A percentile compares a stretch with the other conserved stretches of the same genome.
Conservation (phyloP, 2,113 vertebrate species). For the Athene noctua region DNA sequence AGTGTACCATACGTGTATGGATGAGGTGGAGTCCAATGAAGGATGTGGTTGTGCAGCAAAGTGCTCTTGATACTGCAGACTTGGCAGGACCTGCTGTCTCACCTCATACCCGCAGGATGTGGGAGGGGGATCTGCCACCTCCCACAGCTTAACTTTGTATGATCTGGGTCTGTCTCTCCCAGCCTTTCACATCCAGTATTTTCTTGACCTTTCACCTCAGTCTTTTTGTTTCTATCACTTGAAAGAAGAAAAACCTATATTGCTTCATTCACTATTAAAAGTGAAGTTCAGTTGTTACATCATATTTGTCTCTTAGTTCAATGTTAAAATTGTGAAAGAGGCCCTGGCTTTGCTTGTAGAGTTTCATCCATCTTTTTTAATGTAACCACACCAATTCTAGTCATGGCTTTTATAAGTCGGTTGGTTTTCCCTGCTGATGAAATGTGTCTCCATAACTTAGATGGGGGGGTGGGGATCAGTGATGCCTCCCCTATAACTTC, state of each 20-base stretch:
- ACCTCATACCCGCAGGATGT: fast-evolving
- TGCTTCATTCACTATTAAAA: not conserved
- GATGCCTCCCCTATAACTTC: not conserved
- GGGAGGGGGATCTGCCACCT: not conserved
- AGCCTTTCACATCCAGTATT: not conserved
- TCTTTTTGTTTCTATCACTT: not conserved
- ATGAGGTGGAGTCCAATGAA: not conserved
- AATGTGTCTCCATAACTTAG: not conserved
- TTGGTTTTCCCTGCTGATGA: conserved; percentile 5
- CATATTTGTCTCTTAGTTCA: not conserved
- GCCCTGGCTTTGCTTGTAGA: not conserved
- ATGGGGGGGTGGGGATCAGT: not conserved
- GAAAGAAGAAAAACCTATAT: not conserved
- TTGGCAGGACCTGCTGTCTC: not conserved
- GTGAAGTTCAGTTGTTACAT: not conserved
- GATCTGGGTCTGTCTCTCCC: not conserved
- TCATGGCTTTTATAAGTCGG: not conserved
- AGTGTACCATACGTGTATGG: not conserved
- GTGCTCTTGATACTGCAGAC: not conserved
- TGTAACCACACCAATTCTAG: not conserved
- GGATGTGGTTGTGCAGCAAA: not conserved
- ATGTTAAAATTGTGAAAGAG: not conserved
- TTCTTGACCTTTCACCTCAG: not conserved
- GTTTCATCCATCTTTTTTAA: not conserved
- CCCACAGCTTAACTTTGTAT: not conserved